These are phyloP conservation scores for Caenorhabditis sulstoni DNA, from an alignment of 2,888 invertebrate genomes.

Conservation along the genomic window DNA sequence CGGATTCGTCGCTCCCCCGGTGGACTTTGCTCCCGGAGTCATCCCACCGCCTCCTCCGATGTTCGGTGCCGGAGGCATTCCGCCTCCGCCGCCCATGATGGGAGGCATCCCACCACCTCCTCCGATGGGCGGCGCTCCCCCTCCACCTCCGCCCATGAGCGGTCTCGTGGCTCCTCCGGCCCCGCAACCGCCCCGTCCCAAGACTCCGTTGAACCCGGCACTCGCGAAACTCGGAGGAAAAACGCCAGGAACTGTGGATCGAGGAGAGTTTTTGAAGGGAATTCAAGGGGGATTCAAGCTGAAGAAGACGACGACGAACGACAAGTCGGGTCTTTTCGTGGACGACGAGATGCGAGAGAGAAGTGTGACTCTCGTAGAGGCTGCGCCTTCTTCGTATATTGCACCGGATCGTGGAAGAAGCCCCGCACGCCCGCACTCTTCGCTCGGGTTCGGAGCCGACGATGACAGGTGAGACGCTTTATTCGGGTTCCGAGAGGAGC, in stretches of 20 bases:
- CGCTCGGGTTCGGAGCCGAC: constrained; percentile 56
- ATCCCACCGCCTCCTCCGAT: constrained; percentile 56
- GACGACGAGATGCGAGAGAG: constrained; percentile 70
- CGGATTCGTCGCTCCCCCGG: constrained; percentile 39
- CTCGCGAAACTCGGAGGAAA: constrained; percentile 70
- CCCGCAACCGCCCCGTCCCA: constrained; percentile 46
- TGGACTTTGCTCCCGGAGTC: constrained; percentile 20
- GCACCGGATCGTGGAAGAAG: constrained; percentile 58
- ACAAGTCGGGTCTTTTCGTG: constrained; percentile 73
- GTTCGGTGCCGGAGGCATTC: constrained; percentile 48
- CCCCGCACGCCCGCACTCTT: constrained; percentile 59
- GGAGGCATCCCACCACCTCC: constrained; percentile 56
- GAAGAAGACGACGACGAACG: constrained; percentile 73
- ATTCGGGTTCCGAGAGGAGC: no score
- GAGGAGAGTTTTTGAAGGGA: constrained; percentile 67
- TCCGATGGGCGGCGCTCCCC: constrained; percentile 63
- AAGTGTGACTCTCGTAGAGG: constrained; percentile 60
- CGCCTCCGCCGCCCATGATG: constrained; percentile 61
- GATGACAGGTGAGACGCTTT: constrained; percentile 39
- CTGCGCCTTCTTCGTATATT: constrained; percentile 60
- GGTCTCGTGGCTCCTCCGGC: constrained; percentile 13
- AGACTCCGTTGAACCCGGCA: constrained; percentile 62
- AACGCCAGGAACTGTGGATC: constrained; percentile 62
- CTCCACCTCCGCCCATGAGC: constrained; percentile 52
- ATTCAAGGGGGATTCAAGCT: constrained; percentile 70